Percentiles rank a stretch among this genome's conserved stretches.
phyloP scores from a whole-genome alignment of 2,797 vertebrate species.

The Choloepus didactylus region DNA sequence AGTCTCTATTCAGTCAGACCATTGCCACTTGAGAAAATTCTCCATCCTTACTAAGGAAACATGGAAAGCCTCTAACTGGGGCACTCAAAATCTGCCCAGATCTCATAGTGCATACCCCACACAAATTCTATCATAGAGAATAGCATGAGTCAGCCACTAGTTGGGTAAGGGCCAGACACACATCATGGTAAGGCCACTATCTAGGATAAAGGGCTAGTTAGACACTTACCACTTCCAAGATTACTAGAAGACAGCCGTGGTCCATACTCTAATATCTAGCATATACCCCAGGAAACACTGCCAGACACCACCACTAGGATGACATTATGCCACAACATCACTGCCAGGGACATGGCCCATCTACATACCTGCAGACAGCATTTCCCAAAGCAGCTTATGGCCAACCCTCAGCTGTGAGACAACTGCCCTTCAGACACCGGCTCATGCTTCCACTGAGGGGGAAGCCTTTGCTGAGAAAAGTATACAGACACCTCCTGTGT shows the following conservation, averaged over 20 bases:
- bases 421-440: background rate
- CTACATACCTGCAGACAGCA: background rate
- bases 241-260: background rate
- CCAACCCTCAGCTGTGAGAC: background rate
- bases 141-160: background rate
- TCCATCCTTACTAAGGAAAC: background rate
- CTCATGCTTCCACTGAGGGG: background rate
- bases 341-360: background rate
- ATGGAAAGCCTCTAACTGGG: background rate
- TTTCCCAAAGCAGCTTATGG: constrained; percentile 27
- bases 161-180: background rate
- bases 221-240: background rate
- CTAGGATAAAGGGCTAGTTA: background rate
- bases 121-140: background rate
- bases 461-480: background rate
- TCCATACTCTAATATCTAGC: background rate
- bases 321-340: background rate
- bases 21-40: background rate
- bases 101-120: background rate
- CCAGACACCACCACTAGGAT: background rate
- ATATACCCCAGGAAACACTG: background rate
- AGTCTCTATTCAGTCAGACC: background rate
- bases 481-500: too few relatives aligned
- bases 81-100: background rate
- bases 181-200: background rate